Conservation (phyloP, 2,113 vertebrate genomes). For the Hippolais icterina region DNA sequence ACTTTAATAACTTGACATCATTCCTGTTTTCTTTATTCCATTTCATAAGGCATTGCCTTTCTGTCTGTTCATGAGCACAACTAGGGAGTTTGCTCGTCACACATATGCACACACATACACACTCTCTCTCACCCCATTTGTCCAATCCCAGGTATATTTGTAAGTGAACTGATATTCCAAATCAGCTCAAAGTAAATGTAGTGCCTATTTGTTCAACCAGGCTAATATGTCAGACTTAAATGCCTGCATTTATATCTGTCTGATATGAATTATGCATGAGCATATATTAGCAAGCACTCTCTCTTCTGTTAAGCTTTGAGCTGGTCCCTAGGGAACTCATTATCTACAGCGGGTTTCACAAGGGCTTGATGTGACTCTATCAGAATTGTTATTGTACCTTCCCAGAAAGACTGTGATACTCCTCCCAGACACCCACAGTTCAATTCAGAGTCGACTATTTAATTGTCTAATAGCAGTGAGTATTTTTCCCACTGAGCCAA, state of each 20-base stretch:
- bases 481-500: not conserved
- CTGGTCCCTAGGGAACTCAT: constrained; percentile 28
- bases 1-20: not conserved
- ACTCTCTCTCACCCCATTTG: not conserved
- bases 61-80: not conserved
- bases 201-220: not conserved
- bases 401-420: constrained; percentile 28
- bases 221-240: not conserved
- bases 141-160: not conserved
- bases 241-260: not conserved
- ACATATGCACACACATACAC: accelerated
- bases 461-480: not conserved
- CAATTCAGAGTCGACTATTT: not conserved
- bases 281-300: not conserved
- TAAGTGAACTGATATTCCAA: not conserved
- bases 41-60: not conserved
- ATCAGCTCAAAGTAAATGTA: not conserved
- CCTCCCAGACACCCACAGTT: not conserved
- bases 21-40: not conserved
- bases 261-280: constrained; percentile 42
- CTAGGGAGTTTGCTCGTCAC: not conserved
- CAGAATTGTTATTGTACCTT: constrained; percentile 31
- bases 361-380: not conserved
- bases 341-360: constrained; percentile 23
- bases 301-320: not conserved